phyloP scores from a whole-genome alignment of 2,113 vertebrate genomes.

The Gnathonemus echidnorhynchus region DNA sequence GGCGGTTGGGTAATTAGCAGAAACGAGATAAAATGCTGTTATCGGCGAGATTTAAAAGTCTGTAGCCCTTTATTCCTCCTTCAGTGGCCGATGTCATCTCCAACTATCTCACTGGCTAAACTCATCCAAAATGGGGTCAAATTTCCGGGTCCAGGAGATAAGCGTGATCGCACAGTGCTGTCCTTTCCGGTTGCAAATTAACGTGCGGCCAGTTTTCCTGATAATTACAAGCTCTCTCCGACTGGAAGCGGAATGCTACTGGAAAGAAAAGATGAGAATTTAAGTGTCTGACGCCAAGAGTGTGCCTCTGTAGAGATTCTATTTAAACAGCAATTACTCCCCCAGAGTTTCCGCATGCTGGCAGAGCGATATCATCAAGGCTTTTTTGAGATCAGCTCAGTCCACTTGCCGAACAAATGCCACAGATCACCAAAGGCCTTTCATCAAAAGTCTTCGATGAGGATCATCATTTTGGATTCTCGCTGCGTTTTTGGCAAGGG shows the following conservation, averaged over 20 bases:
- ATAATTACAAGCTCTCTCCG: background rate
- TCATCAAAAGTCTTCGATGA: background rate
- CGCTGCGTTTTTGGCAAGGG: slow-evolving; percentile 31
- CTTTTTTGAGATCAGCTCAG: background rate
- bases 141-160: background rate
- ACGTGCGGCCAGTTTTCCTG: background rate
- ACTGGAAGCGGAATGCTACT: background rate
- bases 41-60: background rate
- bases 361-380: background rate
- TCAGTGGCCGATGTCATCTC: background rate
- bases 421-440: background rate
- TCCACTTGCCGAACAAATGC: background rate
- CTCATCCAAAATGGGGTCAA: background rate
- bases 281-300: background rate
- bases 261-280: background rate
- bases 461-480: slow-evolving; percentile 49
- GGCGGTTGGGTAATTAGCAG: background rate
- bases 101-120: background rate
- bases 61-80: background rate
- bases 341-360: background rate
- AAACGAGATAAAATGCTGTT: background rate
- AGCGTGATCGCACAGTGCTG: background rate
- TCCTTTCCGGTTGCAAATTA: background rate
- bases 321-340: slow-evolving; percentile 13
- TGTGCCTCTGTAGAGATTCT: background rate